phyloP scores from a whole-genome alignment of 2,797 vertebrate species.

The Arrhamphus sclerolepis region DNA sequence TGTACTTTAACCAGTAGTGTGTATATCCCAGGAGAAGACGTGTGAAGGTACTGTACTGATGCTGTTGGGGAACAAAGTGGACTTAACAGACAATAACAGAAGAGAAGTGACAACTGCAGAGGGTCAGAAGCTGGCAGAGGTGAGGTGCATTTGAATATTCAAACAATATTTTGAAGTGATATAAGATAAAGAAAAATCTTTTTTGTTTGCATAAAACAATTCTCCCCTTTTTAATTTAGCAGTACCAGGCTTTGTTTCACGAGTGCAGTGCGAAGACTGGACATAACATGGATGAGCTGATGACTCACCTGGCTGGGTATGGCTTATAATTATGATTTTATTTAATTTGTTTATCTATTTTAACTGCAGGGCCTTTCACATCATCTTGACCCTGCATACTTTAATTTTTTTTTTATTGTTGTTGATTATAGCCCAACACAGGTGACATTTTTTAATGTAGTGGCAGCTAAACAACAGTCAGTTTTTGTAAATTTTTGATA shows the following conservation, averaged over 20 bases:
- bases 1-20: not conserved
- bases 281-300: conserved; percentile 78
- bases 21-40: conserved; percentile 76
- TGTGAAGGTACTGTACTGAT: conserved; percentile 78
- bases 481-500: too few relatives aligned
- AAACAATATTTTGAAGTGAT: conserved; percentile 19
- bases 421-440: too few relatives aligned
- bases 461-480: too few relatives aligned
- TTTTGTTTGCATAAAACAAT: not conserved
- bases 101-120: conserved; percentile 72
- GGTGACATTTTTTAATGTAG: too few relatives aligned
- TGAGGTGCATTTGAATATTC: conserved; percentile 58
- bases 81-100: conserved; percentile 52
- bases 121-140: conserved; percentile 81
- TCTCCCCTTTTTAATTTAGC: conserved; percentile 60
- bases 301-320: conserved; percentile 83
- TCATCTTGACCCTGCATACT: too few relatives aligned
- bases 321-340: conserved; percentile 12
- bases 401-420: too few relatives aligned
- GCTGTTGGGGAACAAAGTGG: conserved; percentile 84
- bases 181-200: conserved; percentile 1
- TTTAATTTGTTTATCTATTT: too few relatives aligned
- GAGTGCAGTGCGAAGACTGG: conserved; percentile 86
- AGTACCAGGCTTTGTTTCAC: conserved; percentile 84
- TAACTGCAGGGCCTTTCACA: too few relatives aligned